Evolutionary conservation across 2,113 vertebrate genomes (phyloP).

Genomic region (Microcebus murinus): DNA sequence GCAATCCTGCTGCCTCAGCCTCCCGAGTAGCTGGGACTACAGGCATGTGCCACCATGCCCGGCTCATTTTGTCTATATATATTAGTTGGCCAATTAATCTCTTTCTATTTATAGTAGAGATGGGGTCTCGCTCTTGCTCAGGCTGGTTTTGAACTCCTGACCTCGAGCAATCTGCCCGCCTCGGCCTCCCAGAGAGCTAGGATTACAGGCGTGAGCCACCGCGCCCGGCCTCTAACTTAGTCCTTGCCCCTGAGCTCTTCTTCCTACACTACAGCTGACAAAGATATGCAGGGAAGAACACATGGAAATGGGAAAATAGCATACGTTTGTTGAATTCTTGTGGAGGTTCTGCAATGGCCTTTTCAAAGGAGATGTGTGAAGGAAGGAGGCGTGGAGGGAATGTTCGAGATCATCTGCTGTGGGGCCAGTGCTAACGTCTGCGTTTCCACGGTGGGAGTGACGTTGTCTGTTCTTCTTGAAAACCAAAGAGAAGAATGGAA

Average conservation of each 20-base stretch:
- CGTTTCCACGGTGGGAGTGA: not conserved
- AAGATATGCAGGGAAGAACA: not conserved
- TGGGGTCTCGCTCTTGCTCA: too few species aligned
- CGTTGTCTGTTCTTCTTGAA: not conserved
- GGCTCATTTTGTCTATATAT: too few species aligned
- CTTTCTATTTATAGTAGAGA: too few species aligned
- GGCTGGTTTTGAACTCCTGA: too few species aligned
- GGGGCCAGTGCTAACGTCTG: not conserved
- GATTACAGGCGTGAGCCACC: too few species aligned
- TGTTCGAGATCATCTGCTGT: not conserved
- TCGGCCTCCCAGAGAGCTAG: too few species aligned
- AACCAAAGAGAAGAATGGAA: not conserved
- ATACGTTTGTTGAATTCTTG: not conserved
- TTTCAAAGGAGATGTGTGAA: not conserved
- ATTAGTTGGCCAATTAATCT: too few species aligned
- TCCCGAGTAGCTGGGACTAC: too few species aligned
- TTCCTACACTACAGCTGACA: accelerated
- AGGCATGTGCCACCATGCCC: too few species aligned
- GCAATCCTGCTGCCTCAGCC: too few species aligned
- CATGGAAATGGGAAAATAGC: too few species aligned
- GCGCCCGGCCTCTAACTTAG: not conserved
- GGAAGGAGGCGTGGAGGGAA: not conserved
- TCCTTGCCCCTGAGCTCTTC: not conserved
- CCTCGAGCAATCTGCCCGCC: too few species aligned
- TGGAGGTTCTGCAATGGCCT: not conserved